A percentile compares a stretch with the other conserved stretches of the same genome.
Conservation (phyloP, 2,797 vertebrate genomes). For the Macroramphosus scolopax region DNA sequence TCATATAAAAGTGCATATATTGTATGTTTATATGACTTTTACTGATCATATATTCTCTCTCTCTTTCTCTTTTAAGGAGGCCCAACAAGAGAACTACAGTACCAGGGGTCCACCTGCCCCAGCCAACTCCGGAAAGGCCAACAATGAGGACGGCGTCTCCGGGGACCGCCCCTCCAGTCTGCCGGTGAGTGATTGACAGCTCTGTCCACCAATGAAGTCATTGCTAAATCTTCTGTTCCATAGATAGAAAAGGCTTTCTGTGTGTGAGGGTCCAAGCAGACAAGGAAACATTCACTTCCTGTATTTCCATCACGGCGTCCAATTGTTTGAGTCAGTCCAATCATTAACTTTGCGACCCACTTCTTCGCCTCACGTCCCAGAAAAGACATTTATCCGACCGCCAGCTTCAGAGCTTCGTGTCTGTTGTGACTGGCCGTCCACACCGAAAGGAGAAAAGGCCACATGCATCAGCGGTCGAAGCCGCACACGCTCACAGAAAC, state of each 20-base stretch:
- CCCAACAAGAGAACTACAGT: slow-evolving; percentile 88
- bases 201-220: background rate
- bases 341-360: too few relatives aligned
- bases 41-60: background rate
- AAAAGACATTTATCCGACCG: slow-evolving; percentile 41
- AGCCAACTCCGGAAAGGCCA: slow-evolving; percentile 86
- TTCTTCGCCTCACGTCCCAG: slow-evolving; percentile 29
- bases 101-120: slow-evolving; percentile 68
- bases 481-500: slow-evolving; percentile 36
- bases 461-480: slow-evolving; percentile 41
- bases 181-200: slow-evolving; percentile 84
- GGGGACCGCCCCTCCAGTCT: slow-evolving; percentile 86
- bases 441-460: slow-evolving; percentile 41
- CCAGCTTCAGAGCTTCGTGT: slow-evolving; percentile 50
- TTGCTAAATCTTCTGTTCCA: background rate
- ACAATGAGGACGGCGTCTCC: slow-evolving; percentile 84
- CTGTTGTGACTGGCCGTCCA: slow-evolving; percentile 33
- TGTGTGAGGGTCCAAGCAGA: background rate
- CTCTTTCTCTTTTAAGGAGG: slow-evolving; percentile 73
- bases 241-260: background rate
- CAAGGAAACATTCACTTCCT: background rate
- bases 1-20: background rate
- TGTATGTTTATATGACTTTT: background rate
- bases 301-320: background rate
- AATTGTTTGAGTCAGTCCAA: too few relatives aligned